Percentiles rank a stretch among this genome's conserved stretches.
These are phyloP conservation scores for Nannoperca australis DNA, from an alignment of 2,797 vertebrate genomes.

Conservation along the genomic window DNA sequence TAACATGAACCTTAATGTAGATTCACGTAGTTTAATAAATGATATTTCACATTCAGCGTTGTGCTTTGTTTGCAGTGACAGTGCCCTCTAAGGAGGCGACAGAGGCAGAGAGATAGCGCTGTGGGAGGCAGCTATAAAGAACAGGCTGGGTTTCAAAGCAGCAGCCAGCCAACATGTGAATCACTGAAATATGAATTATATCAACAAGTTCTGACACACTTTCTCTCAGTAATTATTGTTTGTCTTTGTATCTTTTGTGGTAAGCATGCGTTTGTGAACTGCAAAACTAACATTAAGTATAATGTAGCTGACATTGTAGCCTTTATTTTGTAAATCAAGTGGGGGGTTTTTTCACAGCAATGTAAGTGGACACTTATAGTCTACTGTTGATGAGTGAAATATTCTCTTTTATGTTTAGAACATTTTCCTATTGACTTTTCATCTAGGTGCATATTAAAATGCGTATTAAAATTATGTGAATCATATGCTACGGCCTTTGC, in stretches of 20 bases:
- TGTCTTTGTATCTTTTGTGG: background rate
- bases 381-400: background rate
- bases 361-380: background rate
- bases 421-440: background rate
- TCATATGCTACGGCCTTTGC: background rate
- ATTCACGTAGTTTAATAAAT: constrained; percentile 1
- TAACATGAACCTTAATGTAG: background rate
- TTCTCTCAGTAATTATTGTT: background rate
- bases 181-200: constrained; percentile 14
- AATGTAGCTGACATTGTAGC: background rate
- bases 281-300: background rate
- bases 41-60: background rate
- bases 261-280: background rate
- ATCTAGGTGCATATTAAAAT: background rate
- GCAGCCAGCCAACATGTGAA: background rate
- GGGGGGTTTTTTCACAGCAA: background rate
- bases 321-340: background rate
- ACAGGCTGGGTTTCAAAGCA: constrained; percentile 3
- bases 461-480: background rate
- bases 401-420: background rate
- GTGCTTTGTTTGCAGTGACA: constrained; percentile 6
- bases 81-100: constrained; percentile 7
- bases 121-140: constrained; percentile 20
- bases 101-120: background rate
- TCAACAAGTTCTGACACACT: background rate